Evolutionary conservation across 2,797 vertebrate species (phyloP).

Genomic region (Hybognathus amarus): DNA sequence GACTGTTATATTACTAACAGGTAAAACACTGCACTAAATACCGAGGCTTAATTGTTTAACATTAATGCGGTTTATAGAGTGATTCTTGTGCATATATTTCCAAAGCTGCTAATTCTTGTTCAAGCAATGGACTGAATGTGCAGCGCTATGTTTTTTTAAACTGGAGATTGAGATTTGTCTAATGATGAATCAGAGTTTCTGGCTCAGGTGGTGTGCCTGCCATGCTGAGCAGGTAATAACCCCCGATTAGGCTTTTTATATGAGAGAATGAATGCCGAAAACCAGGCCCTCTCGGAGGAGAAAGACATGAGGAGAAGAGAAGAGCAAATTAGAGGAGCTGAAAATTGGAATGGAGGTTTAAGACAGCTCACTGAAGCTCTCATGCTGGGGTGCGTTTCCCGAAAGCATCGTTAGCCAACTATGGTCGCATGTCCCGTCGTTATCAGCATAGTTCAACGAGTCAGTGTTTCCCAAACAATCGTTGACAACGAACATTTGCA

Average conservation of each 20-base stretch:
- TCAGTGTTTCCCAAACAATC: too few relatives aligned
- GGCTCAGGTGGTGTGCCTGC: conserved; percentile 62
- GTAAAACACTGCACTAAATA: background rate
- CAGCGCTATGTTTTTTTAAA: conserved; percentile 31
- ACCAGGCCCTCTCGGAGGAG: conserved; percentile 37
- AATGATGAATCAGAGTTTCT: conserved; percentile 35
- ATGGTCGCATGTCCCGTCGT: too few relatives aligned
- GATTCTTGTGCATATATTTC: conserved; percentile 3
- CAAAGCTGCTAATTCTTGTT: conserved; percentile 29
- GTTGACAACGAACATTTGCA: too few relatives aligned
- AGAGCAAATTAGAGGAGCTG: conserved; percentile 44
- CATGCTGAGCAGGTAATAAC: conserved; percentile 61
- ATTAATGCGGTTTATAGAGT: conserved; percentile 9
- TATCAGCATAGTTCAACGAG: too few relatives aligned
- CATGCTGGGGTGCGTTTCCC: background rate
- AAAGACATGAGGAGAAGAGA: background rate
- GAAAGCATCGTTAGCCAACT: too few relatives aligned
- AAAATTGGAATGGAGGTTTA: conserved; percentile 31
- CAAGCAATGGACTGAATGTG: conserved; percentile 14
- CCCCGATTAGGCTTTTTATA: conserved; percentile 65
- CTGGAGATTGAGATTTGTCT: conserved; percentile 24
- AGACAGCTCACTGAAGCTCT: conserved; percentile 6
- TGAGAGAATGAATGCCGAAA: conserved; percentile 57
- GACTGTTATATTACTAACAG: background rate
- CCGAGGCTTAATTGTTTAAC: background rate